Conservation (phyloP, 2,113 vertebrate species). For the Ciconia maguari region DNA sequence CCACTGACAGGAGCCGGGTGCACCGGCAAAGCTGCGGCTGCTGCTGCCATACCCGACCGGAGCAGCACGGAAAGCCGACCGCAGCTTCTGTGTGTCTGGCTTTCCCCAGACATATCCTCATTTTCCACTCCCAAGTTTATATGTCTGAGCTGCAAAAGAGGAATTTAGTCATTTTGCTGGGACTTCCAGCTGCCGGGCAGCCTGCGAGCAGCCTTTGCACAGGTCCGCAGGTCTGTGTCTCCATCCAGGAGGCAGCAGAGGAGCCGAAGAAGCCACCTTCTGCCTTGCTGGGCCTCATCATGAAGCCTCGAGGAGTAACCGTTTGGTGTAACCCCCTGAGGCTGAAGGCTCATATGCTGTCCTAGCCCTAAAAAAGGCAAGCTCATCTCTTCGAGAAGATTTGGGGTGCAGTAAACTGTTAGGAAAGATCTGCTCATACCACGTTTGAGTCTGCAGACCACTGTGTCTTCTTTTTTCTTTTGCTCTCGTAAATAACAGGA, state of each 20-base stretch:
- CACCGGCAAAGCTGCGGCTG: accelerated
- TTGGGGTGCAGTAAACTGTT: background rate
- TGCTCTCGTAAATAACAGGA: background rate
- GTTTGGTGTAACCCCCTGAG: background rate
- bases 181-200: background rate
- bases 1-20: accelerated
- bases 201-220: background rate
- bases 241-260: background rate
- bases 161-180: background rate
- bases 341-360: background rate
- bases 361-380: background rate
- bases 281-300: background rate
- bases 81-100: background rate
- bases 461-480: background rate
- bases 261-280: background rate
- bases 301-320: background rate
- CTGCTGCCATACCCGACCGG: background rate
- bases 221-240: background rate
- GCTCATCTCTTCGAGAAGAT: background rate
- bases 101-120: background rate
- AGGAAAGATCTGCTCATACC: background rate
- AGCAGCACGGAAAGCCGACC: background rate
- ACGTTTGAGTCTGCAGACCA: background rate
- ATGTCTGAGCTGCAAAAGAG: background rate
- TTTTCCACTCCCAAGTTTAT: background rate